Evolutionary conservation across 2,113 vertebrate genomes (phyloP).

Genomic region (Pteruthius melanotis): DNA sequence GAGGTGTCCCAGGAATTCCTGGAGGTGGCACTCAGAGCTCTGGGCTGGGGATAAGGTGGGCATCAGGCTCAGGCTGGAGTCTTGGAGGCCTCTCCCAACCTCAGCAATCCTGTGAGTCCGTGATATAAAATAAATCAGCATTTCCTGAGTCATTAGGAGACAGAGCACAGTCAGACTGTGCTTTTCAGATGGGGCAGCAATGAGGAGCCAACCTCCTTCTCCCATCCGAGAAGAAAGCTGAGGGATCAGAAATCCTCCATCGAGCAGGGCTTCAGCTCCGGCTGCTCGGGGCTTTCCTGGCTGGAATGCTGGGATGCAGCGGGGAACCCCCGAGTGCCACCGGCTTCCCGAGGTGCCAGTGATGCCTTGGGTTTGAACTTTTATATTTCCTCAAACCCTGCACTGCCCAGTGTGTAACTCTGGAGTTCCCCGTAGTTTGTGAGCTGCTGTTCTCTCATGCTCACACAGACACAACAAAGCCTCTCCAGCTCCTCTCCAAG

Average conservation of each 20-base stretch:
- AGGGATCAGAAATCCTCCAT: not conserved
- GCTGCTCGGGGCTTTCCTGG: not conserved
- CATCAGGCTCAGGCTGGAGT: accelerated
- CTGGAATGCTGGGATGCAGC: accelerated
- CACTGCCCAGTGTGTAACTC: no score
- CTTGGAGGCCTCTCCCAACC: not conserved
- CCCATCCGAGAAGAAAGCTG: no score
- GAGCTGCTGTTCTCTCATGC: no score
- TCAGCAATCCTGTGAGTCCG: accelerated
- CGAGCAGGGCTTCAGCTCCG: accelerated
- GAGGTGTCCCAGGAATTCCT: not conserved
- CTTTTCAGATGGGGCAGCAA: not conserved
- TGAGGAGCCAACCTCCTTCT: not conserved
- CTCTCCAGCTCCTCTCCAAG: no score
- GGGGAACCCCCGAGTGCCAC: not conserved
- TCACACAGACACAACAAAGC: no score
- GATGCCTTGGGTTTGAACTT: no score
- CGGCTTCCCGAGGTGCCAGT: not conserved
- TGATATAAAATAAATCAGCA: not conserved
- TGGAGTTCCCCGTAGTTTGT: no score
- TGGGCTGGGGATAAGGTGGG: not conserved
- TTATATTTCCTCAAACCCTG: no score
- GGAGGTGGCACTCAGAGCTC: not conserved
- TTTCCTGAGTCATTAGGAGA: not conserved
- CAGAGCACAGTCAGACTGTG: not conserved